Base-by-base conservation (phyloP, 92 coral and sea anemone genomes). In the Bergia puertoricense region DNA sequence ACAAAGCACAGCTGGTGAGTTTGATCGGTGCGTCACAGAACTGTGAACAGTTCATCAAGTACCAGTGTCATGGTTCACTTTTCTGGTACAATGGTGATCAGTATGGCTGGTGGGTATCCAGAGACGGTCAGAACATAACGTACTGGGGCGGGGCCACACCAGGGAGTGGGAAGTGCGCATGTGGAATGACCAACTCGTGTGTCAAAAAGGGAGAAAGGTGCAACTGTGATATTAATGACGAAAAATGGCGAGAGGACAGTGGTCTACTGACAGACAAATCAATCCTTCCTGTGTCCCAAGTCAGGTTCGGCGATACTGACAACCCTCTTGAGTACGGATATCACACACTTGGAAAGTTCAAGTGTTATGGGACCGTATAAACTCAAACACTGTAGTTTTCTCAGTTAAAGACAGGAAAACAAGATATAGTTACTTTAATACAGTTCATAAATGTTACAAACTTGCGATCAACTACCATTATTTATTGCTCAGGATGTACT, bases 41-140 rank as follows among this genome's bases (percentile, higher is more conserved):
- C 30, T 76, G 80, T 6, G 80, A 76, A 76, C 80, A 76, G 80
- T 76, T 76, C 20, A 76, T 76, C 80, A 76, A 65, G 14, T 65
- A 65, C 69, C 4, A 65, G 22, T 65, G 69, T 11, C 18, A 65
- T 5, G 0, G 22, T 65, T 65, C 69, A 9, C 4, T 4, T 18
- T 6, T 65, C 4, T 11, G 15, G 18, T 0, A 65, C 22, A 9
- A 65, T 13, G 69, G 69, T 65, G 4, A 0, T 23, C 69, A 18
- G 15, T 4, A 4, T 14, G 69, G 69, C 14, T 65, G 69, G 69
- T 65, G 69, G 30, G 30, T 30, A 0, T 30, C 30, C 30, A 30
- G 30, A 30, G 30, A 30, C 30, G 30, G 30, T 30, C 69, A 65
- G 23, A 65, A 65, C 4, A 65, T 65, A 18, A 65, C 22, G 69